Evolutionary conservation across 2,888 invertebrate genomes (phyloP).

Genomic region (Adineta ricciae): DNA sequence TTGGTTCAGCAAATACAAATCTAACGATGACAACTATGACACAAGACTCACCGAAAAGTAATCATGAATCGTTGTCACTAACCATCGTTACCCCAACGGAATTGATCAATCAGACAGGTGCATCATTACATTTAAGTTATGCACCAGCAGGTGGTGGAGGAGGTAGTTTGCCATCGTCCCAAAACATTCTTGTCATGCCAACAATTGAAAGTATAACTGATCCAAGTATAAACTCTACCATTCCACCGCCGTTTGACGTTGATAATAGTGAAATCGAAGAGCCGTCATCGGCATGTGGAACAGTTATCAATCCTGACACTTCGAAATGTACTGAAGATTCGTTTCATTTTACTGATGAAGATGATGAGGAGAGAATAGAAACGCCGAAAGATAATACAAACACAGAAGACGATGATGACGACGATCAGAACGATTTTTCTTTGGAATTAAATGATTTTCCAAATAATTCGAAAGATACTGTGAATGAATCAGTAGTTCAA

Average conservation of each 20-base stretch:
- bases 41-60: not conserved
- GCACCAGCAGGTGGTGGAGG: not conserved
- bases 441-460: not conserved
- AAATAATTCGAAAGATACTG: not conserved
- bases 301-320: not conserved
- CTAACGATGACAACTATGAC: not conserved
- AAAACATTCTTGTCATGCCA: not conserved
- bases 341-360: not conserved
- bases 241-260: not conserved
- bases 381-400: not conserved
- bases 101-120: not conserved
- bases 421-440: not conserved
- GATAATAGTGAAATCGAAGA: not conserved
- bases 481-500: not conserved
- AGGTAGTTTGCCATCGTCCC: not conserved
- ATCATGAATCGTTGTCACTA: not conserved
- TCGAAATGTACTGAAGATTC: not conserved
- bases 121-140: not conserved
- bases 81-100: not conserved
- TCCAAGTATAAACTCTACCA: not conserved
- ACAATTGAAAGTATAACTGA: not conserved
- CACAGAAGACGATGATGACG: not conserved
- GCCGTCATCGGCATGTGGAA: not conserved
- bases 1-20: not conserved
- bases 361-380: not conserved